These are phyloP conservation scores for Sus cebifrons DNA, from an alignment of 2,797 vertebrate species.

Conservation along the genomic window DNA sequence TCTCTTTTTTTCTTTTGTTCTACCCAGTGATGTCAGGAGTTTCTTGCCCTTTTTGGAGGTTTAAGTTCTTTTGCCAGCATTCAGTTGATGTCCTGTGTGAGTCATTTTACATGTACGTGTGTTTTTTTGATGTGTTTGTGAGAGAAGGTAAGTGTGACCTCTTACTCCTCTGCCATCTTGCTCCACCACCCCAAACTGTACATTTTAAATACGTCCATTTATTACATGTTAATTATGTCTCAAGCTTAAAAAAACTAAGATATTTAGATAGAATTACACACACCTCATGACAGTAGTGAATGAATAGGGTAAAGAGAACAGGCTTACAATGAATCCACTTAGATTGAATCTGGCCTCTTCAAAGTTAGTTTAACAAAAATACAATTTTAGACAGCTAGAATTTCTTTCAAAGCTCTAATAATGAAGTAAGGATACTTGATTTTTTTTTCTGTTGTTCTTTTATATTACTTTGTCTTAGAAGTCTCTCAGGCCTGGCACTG, in stretches of 20 bases:
- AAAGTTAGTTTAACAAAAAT: conserved; percentile 46
- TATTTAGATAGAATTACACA: not conserved
- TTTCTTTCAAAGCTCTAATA: not conserved
- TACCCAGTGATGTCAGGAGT: too few species aligned
- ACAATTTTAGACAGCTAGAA: not conserved
- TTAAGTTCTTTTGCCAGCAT: too few species aligned
- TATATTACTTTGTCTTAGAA: conserved; percentile 32
- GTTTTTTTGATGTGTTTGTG: too few species aligned
- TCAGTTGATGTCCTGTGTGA: too few species aligned
- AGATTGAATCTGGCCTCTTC: not conserved
- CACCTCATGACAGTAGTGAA: not conserved
- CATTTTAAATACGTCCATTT: not conserved
- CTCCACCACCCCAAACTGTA: not conserved
- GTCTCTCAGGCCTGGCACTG: not conserved
- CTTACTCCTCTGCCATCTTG: too few species aligned
- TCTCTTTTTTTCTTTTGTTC: too few species aligned
- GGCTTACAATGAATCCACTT: not conserved
- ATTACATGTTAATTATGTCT: not conserved
- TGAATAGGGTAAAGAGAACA: not conserved
- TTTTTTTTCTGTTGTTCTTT: not conserved
- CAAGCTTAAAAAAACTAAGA: not conserved
- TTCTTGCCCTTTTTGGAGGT: too few species aligned
- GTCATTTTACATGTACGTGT: too few species aligned
- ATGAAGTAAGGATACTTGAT: not conserved
- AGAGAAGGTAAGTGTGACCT: too few species aligned